phyloP scores from a whole-genome alignment of 2,113 vertebrate species.

The Thomomys bottae region DNA sequence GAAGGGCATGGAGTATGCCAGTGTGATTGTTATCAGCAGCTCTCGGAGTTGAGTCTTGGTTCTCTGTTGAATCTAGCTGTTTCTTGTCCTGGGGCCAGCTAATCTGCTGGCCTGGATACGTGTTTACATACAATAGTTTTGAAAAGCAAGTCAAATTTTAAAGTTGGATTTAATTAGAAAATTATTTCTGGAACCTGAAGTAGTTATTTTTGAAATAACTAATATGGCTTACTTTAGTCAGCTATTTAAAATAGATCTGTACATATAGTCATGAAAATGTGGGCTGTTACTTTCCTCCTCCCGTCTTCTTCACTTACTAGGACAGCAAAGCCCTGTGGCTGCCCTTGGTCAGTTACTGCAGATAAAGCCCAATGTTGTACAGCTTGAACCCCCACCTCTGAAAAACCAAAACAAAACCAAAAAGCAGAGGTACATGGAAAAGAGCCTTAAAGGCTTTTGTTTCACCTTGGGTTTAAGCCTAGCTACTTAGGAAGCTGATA shows the following conservation, averaged over 20 bases:
- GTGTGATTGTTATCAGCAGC: neutral
- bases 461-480: too few species aligned
- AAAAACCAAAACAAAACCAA: neutral
- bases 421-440: slow-evolving; percentile 6
- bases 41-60: neutral
- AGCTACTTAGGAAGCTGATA: too few species aligned
- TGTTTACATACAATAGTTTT: slow-evolving; percentile 17
- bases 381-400: neutral
- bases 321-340: neutral
- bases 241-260: neutral
- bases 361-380: neutral
- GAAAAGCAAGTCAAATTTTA: slow-evolving; percentile 19
- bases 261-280: neutral
- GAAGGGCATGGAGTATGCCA: neutral
- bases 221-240: neutral
- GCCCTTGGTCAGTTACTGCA: neutral
- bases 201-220: slow-evolving; percentile 24
- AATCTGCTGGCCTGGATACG: neutral
- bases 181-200: neutral
- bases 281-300: neutral
- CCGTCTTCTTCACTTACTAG: neutral
- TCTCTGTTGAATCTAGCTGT: neutral
- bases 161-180: slow-evolving; percentile 26
- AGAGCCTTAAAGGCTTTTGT: neutral
- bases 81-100: neutral